Percentiles rank a stretch among this genome's conserved stretches.
These are phyloP conservation scores for Lacanobia wlatinum DNA, from an alignment of 2,888 invertebrate species.

Conservation along the genomic window DNA sequence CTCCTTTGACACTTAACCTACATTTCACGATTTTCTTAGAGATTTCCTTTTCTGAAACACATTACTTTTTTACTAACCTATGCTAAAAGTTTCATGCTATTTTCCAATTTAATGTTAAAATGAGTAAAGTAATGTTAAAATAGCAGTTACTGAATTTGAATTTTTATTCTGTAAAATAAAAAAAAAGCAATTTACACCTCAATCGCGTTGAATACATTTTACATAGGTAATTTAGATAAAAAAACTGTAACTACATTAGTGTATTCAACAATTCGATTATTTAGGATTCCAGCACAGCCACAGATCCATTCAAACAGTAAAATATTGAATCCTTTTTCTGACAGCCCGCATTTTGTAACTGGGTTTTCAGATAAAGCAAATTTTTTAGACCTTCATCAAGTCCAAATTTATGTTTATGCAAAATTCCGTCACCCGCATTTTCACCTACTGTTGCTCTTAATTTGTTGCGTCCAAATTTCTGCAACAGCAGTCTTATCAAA, in stretches of 20 bases:
- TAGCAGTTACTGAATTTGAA: neutral
- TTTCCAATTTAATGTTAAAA: neutral
- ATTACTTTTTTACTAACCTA: neutral
- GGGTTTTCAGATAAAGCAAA: constrained; percentile 1
- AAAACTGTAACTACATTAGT: neutral
- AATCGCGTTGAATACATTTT: neutral
- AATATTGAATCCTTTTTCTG: constrained; percentile 1
- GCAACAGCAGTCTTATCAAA: neutral
- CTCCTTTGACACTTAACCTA: constrained; percentile 27
- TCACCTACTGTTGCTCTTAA: neutral
- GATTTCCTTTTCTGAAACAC: neutral
- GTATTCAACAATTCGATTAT: neutral
- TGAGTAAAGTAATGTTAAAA: too few species aligned
- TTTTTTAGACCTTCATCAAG: neutral
- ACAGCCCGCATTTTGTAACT: constrained; percentile 20
- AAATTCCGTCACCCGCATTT: constrained; percentile 9
- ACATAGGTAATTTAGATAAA: neutral
- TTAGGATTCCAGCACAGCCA: too few species aligned
- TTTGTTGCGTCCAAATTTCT: neutral
- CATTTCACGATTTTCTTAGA: constrained; percentile 18
- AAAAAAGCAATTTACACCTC: neutral
- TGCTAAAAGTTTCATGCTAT: neutral
- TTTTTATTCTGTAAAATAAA: neutral
- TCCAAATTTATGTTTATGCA: neutral
- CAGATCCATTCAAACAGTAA: neutral